These are phyloP conservation scores for Orchesella cincta DNA, from an alignment of 1,140 invertebrate species.

Conservation along the genomic window DNA sequence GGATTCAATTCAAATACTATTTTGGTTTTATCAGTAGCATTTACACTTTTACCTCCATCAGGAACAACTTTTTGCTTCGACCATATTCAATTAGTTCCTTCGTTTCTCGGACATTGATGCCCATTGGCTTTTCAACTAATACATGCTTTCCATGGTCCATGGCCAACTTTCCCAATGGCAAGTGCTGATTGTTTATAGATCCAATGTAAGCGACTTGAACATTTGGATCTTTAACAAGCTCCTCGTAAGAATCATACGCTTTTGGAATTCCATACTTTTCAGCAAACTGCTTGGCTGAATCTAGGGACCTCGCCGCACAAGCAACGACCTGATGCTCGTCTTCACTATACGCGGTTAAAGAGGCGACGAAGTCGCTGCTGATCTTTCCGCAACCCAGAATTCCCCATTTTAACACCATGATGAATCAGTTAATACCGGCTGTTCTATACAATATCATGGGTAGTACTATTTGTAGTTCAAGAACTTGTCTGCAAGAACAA, in stretches of 20 bases:
- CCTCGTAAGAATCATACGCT: slow-evolving; percentile 73
- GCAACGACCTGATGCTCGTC: slow-evolving; percentile 71
- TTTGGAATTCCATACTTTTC: slow-evolving; percentile 67
- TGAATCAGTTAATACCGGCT: no score
- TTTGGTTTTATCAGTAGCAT: neutral
- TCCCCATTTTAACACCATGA: slow-evolving; percentile 63
- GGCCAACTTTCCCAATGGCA: slow-evolving; percentile 67
- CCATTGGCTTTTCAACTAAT: slow-evolving; percentile 81
- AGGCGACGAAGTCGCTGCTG: slow-evolving; percentile 75
- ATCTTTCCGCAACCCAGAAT: slow-evolving; percentile 73
- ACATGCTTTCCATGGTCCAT: slow-evolving; percentile 76
- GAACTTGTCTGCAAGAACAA: no score
- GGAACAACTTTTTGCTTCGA: slow-evolving; percentile 67
- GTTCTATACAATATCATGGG: no score
- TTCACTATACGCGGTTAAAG: slow-evolving; percentile 65
- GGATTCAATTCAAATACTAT: slow-evolving; percentile 15
- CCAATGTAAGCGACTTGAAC: slow-evolving; percentile 78
- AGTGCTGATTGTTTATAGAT: slow-evolving; percentile 71
- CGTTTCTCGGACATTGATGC: slow-evolving; percentile 72
- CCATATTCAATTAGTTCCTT: slow-evolving; percentile 64
- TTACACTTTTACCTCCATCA: slow-evolving; percentile 69
- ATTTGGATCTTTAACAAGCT: slow-evolving; percentile 71
- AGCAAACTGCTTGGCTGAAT: slow-evolving; percentile 73
- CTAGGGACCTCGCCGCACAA: slow-evolving; percentile 71
- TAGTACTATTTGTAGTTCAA: no score